Conservation (phyloP, 2,797 vertebrate species). For the Mycteria americana region DNA sequence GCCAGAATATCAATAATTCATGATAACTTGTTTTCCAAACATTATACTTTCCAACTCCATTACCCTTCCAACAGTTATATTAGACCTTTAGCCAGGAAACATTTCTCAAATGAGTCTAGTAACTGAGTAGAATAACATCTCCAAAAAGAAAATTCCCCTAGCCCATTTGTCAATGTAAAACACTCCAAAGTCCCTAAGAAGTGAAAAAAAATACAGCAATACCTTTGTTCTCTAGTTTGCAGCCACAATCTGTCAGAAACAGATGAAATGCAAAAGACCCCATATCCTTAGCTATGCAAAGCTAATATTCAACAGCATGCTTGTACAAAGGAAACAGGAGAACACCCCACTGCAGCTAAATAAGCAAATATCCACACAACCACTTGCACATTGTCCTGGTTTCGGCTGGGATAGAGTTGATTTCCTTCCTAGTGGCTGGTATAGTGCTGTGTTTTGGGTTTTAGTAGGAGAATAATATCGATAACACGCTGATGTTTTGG, state of each 20-base stretch:
- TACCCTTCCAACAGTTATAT: not conserved
- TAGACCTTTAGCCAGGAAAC: not conserved
- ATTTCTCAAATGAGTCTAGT: not conserved
- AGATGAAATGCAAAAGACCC: not conserved
- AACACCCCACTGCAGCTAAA: not conserved
- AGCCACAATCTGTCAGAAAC: not conserved
- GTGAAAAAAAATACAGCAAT: not conserved
- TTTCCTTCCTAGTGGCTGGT: too few relatives aligned
- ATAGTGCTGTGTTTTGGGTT: too few relatives aligned
- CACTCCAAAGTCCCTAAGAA: not conserved
- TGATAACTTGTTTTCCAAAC: not conserved
- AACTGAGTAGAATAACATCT: not conserved
- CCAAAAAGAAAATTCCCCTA: not conserved
- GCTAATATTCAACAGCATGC: too few relatives aligned
- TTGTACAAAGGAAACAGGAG: too few relatives aligned
- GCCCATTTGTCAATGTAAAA: not conserved
- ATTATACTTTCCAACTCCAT: not conserved
- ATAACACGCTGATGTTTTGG: too few relatives aligned
- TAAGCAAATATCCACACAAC: accelerated
- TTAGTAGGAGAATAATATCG: too few relatives aligned
- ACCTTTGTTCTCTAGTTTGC: not conserved
- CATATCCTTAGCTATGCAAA: not conserved
- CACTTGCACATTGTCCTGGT: too few relatives aligned
- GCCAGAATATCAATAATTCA: not conserved
- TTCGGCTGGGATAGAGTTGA: too few relatives aligned